Conservation (phyloP, 2,888 invertebrate species). For the Platynereis dumerilii region DNA sequence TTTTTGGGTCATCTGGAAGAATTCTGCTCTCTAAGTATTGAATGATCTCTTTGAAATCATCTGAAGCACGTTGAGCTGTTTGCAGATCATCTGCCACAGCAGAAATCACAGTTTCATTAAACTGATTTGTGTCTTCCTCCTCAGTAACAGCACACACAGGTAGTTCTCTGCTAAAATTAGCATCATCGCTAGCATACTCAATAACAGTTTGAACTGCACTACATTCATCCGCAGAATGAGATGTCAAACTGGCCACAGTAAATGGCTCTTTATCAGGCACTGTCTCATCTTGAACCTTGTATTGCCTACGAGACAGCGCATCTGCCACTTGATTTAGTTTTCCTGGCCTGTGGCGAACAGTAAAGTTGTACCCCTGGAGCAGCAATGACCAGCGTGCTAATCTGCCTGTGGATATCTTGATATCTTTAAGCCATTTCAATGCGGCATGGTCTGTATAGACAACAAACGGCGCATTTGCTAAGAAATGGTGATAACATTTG, state of each 20-base stretch:
- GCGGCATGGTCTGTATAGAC: constrained; percentile 17
- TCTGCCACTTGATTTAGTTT: constrained; percentile 14
- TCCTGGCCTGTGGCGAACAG: constrained; percentile 12
- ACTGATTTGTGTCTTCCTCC: not conserved
- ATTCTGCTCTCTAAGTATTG: not conserved
- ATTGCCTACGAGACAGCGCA: not conserved
- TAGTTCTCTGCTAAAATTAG: not conserved
- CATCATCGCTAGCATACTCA: not conserved
- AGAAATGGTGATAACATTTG: constrained; percentile 1
- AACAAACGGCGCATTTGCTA: not conserved
- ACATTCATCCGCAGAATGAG: not conserved
- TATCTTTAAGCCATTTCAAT: constrained; percentile 7
- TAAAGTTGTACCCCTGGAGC: constrained; percentile 25
- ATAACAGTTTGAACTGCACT: not conserved
- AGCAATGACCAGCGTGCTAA: constrained; percentile 14
- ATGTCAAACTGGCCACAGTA: not conserved
- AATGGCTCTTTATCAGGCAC: not conserved
- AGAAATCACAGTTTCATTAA: not conserved
- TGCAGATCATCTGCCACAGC: not conserved
- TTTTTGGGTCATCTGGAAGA: no score
- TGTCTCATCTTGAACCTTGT: not conserved
- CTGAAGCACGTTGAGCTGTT: not conserved
- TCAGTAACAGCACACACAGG: not conserved
- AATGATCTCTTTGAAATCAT: not conserved
- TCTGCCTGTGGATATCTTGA: constrained; percentile 11